Evolutionary conservation across 2,797 vertebrate genomes (phyloP), one percentile per base, ranked within the genome.

Genomic region (Cossypha polioptera): DNA sequence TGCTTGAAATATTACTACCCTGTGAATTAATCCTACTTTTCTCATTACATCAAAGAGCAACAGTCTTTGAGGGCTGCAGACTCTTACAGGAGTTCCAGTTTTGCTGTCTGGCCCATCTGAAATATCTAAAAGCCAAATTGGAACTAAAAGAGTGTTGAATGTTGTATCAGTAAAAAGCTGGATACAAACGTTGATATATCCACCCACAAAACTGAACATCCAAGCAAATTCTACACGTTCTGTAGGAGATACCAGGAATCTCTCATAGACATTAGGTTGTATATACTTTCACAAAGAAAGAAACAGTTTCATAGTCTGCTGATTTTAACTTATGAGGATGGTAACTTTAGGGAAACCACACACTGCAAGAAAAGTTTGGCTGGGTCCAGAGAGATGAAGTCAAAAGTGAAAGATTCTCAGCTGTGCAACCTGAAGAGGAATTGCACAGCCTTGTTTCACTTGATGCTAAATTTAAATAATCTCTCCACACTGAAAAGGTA

Each of bases 361-460:
- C 19, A 73, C 58, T 58, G 29, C 21, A 58, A 61, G 43, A 82
- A 36, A 19, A 45, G 10, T 26, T 28, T 75, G 57, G 5, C 36
- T 76, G 40, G 53, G n/a, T 63, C 18, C 11, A 82, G 35, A 69
- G 25, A 72, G 29, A 48, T 7, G 5, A 92, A 48, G 26, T n/a
- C 22, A 58, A 91, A 54, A 35, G 20, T 11, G 7, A 35, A 92
- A 79, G 35, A 79, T 13, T 69, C 40, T 82, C 67, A 72, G 43
- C 31, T 16, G 38, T 47, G 40, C 71, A 78, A 58, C 47, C 31
- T 72, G 47, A 68, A 57, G 57, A 72, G 84, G 91, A 86, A 67
- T 0, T 31, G 13, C 33, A 58, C 17, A 16, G 17, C 0, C 0
- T 16, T 0, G 0, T 69, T 90, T 82, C 40, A 53, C 36, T 24